Percentiles rank a stretch among this genome's conserved stretches.
Evolutionary conservation across 2,888 invertebrate genomes (phyloP).

Genomic region (Melanostoma mellinum): DNA sequence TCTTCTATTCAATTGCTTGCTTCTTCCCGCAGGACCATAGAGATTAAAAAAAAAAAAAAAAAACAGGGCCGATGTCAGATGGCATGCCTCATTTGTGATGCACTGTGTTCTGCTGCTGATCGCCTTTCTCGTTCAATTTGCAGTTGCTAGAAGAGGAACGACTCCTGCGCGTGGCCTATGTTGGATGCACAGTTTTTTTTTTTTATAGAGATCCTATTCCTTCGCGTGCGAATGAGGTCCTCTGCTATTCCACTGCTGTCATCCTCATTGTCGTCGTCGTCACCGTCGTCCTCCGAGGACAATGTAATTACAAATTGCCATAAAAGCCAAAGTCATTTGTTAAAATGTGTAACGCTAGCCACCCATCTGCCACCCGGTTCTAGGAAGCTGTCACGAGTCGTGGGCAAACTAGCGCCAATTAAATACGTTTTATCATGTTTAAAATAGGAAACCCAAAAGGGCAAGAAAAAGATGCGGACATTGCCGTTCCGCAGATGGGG

Average conservation of each 20-base stretch:
- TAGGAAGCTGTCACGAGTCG: slow-evolving; percentile 63
- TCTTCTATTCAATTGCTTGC: slow-evolving; percentile 25
- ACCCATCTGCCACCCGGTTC: slow-evolving; percentile 24
- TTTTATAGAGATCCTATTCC: slow-evolving; percentile 49
- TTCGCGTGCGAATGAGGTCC: slow-evolving; percentile 51
- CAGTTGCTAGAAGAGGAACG: not conserved
- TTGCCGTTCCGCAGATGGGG: slow-evolving; percentile 31
- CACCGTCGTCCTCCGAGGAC: slow-evolving; percentile 60
- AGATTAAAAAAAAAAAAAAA: slow-evolving; percentile 30
- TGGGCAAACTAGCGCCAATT: slow-evolving; percentile 72
- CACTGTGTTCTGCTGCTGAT: slow-evolving; percentile 41
- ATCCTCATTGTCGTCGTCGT: slow-evolving; percentile 32
- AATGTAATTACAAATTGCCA: slow-evolving; percentile 73
- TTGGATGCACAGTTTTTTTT: slow-evolving; percentile 62
- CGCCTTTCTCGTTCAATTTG: not conserved
- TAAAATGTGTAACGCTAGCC: slow-evolving; percentile 68
- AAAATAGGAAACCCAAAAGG: slow-evolving; percentile 57
- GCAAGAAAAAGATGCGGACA: slow-evolving; percentile 60
- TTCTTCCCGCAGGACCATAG: slow-evolving; percentile 23
- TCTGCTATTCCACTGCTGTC: slow-evolving; percentile 32
- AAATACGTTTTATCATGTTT: slow-evolving; percentile 61
- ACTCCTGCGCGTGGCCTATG: slow-evolving; percentile 47
- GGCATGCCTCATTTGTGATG: slow-evolving; percentile 71
- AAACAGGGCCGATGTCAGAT: slow-evolving; percentile 59
- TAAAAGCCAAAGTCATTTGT: slow-evolving; percentile 73